phyloP scores from a whole-genome alignment of 2,888 invertebrate genomes.

The Epistrophe eligans region DNA sequence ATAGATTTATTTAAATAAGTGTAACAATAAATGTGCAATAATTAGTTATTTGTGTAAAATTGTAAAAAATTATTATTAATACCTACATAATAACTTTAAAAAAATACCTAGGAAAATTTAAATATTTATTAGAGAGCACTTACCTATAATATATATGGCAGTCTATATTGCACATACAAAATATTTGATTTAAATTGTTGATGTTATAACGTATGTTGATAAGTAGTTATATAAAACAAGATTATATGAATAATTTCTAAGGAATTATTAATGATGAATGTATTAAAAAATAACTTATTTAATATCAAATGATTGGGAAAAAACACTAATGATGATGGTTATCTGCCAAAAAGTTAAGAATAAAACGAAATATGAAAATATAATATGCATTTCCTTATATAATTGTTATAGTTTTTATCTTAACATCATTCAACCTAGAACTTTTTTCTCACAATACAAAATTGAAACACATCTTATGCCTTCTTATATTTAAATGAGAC shows the following conservation, averaged over 20 bases:
- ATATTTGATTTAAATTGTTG: constrained; percentile 62
- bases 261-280: constrained; percentile 39
- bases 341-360: constrained; percentile 51
- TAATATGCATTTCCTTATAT: neutral
- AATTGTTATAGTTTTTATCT: neutral
- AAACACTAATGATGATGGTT: constrained; percentile 35
- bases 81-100: constrained; percentile 24
- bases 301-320: constrained; percentile 46
- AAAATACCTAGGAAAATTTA: constrained; percentile 56
- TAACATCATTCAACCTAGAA: no score
- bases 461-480: no score
- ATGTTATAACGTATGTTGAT: constrained; percentile 69
- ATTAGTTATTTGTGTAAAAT: constrained; percentile 48
- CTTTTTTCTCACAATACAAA: no score
- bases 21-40: constrained; percentile 70
- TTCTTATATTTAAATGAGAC: no score
- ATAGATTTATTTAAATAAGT: constrained; percentile 33
- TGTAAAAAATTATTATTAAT: constrained; percentile 44
- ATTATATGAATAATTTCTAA: constrained; percentile 43
- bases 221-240: constrained; percentile 62
- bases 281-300: constrained; percentile 35
- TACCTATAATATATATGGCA: constrained; percentile 28
- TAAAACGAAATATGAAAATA: constrained; percentile 35
- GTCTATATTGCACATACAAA: constrained; percentile 58
- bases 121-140: constrained; percentile 65